phyloP scores from a whole-genome alignment of 2,888 invertebrate genomes.

The Macaria liturata region DNA sequence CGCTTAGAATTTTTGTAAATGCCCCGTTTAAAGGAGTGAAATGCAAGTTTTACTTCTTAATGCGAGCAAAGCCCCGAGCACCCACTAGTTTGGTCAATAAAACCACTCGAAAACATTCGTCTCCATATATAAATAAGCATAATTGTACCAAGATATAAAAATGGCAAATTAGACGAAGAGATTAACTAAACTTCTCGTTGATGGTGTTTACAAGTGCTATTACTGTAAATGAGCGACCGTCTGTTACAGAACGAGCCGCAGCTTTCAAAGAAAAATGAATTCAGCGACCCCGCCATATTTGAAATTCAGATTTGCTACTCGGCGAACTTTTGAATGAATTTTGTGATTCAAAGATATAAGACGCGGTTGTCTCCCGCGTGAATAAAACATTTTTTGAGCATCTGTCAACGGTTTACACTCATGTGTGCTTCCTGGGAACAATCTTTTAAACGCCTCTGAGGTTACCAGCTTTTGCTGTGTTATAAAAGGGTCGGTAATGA shows the following conservation, averaged over 20 bases:
- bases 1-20: too few relatives aligned
- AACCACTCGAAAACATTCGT: too few relatives aligned
- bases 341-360: slow-evolving; percentile 25
- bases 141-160: too few relatives aligned
- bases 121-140: too few relatives aligned
- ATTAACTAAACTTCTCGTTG: not conserved
- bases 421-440: not conserved
- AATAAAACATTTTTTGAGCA: slow-evolving; percentile 23
- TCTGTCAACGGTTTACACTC: slow-evolving; percentile 14
- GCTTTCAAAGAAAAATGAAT: slow-evolving; percentile 16
- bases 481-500: too few relatives aligned
- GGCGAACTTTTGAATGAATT: slow-evolving; percentile 25
- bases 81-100: too few relatives aligned
- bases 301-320: slow-evolving; percentile 24
- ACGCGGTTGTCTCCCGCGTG: slow-evolving; percentile 17
- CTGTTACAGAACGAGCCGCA: slow-evolving; percentile 13
- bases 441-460: too few relatives aligned
- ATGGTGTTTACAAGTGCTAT: slow-evolving; percentile 7
- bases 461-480: too few relatives aligned
- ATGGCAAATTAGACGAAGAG: too few relatives aligned
- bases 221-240: slow-evolving; percentile 16
- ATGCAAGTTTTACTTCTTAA: too few relatives aligned
- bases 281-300: slow-evolving; percentile 15
- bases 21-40: too few relatives aligned
- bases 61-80: too few relatives aligned